These are phyloP conservation scores for Eumacrocentrus americanus DNA, from an alignment of 2,888 invertebrate genomes.

Conservation along the genomic window DNA sequence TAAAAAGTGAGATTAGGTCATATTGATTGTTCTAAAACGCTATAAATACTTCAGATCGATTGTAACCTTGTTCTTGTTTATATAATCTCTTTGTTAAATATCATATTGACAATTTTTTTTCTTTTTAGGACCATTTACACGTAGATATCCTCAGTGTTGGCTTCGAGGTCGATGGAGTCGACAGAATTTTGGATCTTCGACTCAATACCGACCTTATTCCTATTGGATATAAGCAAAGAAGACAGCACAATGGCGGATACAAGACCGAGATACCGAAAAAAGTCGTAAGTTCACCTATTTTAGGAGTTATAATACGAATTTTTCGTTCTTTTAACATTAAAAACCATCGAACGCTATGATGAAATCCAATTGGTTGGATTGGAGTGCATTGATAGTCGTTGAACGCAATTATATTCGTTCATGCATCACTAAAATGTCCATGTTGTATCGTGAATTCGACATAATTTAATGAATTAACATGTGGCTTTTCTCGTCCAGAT, in stretches of 20 bases:
- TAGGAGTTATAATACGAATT: too few relatives aligned
- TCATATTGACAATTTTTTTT: conserved; percentile 19
- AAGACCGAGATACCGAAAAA: conserved; percentile 60
- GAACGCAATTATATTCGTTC: background rate
- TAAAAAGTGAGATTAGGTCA: too few relatives aligned
- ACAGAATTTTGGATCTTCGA: conserved; percentile 73
- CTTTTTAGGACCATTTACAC: conserved; percentile 63
- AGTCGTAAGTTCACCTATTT: conserved; percentile 63
- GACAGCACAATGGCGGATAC: conserved; percentile 62
- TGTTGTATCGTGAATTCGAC: conserved; percentile 39
- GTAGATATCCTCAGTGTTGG: conserved; percentile 68
- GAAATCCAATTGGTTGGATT: too few relatives aligned
- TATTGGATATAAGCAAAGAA: conserved; percentile 67
- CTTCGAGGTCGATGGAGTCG: conserved; percentile 71
- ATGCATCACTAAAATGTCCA: background rate
- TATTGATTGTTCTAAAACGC: background rate
- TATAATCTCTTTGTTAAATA: background rate
- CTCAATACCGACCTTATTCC: conserved; percentile 76
- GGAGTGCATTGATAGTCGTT: too few relatives aligned
- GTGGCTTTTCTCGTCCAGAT: too few relatives aligned
- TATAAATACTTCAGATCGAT: background rate
- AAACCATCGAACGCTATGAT: too few relatives aligned
- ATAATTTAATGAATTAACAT: conserved; percentile 52
- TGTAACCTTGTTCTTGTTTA: conserved; percentile 6
- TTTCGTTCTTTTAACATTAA: too few relatives aligned